Evolutionary conservation across 2,888 invertebrate species (phyloP).

Genomic region (Meiosimyza decipiens): DNA sequence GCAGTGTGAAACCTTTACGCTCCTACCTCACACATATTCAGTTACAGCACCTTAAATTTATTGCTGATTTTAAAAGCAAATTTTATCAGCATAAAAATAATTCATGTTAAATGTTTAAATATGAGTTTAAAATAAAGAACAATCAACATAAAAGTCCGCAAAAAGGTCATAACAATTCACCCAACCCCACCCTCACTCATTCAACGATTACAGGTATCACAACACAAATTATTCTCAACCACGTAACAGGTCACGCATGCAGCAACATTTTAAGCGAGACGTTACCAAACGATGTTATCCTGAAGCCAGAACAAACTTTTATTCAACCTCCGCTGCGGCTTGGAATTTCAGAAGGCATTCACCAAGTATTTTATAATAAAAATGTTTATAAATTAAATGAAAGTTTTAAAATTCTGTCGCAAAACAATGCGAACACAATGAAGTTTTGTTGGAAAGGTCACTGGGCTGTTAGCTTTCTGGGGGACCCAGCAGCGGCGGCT

Average conservation of each 20-base stretch:
- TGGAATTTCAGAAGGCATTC: conserved; percentile 1
- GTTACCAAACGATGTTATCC: background rate
- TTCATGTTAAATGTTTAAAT: conserved; percentile 19
- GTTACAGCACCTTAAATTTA: no score
- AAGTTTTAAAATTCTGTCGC: conserved; percentile 16
- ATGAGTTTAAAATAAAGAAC: conserved; percentile 17
- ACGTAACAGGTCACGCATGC: conserved; percentile 28
- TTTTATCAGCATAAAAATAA: background rate
- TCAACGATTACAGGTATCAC: conserved; percentile 7
- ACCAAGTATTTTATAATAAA: conserved; percentile 20
- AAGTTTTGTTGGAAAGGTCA: background rate
- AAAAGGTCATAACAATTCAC: background rate
- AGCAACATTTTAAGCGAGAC: conserved; percentile 3
- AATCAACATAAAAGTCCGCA: conserved; percentile 2
- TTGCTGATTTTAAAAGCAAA: no score
- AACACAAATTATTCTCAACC: conserved; percentile 26
- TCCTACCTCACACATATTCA: no score
- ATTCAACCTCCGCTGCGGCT: no score
- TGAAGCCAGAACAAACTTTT: background rate
- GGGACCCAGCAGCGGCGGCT: background rate
- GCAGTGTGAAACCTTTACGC: no score
- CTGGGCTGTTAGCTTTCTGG: background rate
- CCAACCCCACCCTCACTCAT: background rate
- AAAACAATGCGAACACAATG: background rate
- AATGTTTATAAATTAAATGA: conserved; percentile 30